Evolutionary conservation across 2,113 vertebrate genomes (phyloP).

Genomic region (Hyperopisus bebe): DNA sequence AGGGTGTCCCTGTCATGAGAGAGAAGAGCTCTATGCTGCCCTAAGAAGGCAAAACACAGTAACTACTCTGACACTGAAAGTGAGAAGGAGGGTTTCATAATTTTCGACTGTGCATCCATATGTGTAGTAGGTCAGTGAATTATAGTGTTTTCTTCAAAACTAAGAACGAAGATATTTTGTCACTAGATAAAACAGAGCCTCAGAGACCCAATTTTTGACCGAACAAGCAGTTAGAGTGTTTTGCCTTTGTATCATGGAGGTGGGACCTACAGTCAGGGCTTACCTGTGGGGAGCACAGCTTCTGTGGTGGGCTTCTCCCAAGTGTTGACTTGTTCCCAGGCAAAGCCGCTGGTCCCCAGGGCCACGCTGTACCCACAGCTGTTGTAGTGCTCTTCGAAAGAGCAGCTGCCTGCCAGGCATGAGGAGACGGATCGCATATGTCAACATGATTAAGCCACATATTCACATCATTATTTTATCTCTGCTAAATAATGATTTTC

Average conservation of each 20-base stretch:
- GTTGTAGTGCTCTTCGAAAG: constrained; percentile 89
- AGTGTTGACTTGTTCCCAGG: constrained; percentile 95
- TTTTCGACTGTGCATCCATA: not conserved
- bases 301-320: constrained; percentile 91
- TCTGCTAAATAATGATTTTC: constrained; percentile 53
- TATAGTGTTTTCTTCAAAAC: not conserved
- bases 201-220: not conserved
- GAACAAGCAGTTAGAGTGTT: not conserved
- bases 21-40: not conserved
- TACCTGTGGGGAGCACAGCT: constrained; percentile 84
- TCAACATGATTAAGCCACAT: constrained; percentile 53
- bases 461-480: constrained; percentile 60
- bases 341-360: constrained; percentile 90
- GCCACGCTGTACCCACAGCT: constrained; percentile 90
- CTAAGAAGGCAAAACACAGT: not conserved
- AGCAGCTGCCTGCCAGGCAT: constrained; percentile 76
- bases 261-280: constrained; percentile 23
- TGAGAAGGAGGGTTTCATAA: not conserved
- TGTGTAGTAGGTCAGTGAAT: not conserved
- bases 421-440: constrained; percentile 38
- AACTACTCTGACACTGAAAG: not conserved
- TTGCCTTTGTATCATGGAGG: not conserved
- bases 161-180: not conserved
- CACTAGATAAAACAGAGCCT: not conserved
- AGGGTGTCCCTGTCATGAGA: not conserved